phyloP scores from a whole-genome alignment of 2,888 invertebrate genomes.

The Heliconius sara region DNA sequence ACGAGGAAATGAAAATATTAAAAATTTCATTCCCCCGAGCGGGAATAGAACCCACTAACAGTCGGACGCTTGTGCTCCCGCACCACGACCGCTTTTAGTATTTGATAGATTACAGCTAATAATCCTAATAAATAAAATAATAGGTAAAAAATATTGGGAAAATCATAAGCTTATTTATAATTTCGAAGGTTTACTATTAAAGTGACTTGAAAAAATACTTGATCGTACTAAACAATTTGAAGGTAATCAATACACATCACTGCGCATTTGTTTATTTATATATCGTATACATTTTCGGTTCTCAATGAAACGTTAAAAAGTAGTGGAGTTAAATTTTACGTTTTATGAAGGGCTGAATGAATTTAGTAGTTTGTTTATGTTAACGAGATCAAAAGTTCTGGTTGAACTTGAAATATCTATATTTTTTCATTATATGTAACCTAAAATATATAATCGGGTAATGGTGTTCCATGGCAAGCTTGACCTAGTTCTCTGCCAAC shows the following conservation, averaged over 20 bases:
- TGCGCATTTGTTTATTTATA: constrained; percentile 28
- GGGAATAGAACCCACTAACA: no score
- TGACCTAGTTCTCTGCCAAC: constrained; percentile 69
- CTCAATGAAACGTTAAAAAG: constrained; percentile 19
- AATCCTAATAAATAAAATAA: no score
- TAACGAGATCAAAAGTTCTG: constrained; percentile 35
- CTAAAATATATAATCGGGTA: constrained; percentile 18
- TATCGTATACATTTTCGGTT: constrained; percentile 21
- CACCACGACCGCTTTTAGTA: no score
- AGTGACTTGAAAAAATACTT: constrained; percentile 36
- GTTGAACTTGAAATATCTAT: constrained; percentile 33
- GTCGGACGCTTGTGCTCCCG: no score
- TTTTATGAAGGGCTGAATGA: constrained; percentile 35
- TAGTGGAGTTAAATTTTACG: constrained; percentile 26
- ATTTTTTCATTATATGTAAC: constrained; percentile 24
- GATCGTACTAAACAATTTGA: constrained; percentile 15
- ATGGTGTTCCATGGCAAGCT: constrained; percentile 56
- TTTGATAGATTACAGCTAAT: no score
- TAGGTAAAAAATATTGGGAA: not conserved
- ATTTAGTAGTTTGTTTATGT: constrained; percentile 33
- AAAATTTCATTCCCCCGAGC: no score
- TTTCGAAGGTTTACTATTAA: constrained; percentile 47
- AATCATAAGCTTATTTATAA: constrained; percentile 35
- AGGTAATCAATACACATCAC: constrained; percentile 35
- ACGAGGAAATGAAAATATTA: no score